Evolutionary conservation across 2,888 invertebrate genomes (phyloP).

Genomic region (Didymodactylos carnosus): DNA sequence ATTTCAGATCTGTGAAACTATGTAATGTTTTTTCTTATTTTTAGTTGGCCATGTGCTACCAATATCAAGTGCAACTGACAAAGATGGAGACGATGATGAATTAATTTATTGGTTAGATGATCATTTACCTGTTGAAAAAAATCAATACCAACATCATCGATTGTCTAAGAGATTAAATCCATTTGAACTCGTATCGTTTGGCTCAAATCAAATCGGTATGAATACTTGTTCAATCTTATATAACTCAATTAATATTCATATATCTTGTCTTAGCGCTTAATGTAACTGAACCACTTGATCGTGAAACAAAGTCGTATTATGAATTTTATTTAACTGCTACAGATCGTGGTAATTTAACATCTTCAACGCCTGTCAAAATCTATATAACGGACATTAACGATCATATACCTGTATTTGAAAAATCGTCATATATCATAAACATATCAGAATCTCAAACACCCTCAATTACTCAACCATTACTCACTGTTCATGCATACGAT

Average conservation of each 20-base stretch:
- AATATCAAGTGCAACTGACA: not conserved
- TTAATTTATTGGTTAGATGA: not conserved
- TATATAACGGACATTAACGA: slow-evolving; percentile 4
- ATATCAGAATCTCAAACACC: not conserved
- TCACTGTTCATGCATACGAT: not conserved
- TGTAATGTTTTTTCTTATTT: not conserved
- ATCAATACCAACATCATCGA: no score
- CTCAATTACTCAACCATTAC: not conserved
- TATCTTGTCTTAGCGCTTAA: not conserved
- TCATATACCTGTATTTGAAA: not conserved
- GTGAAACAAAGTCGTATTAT: slow-evolving; percentile 2
- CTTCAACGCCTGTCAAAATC: not conserved
- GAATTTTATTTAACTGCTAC: not conserved
- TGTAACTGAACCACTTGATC: not conserved
- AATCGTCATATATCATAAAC: not conserved
- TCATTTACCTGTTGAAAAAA: no score
- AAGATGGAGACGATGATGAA: not conserved
- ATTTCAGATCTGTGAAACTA: no score
- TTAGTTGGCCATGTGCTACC: not conserved
- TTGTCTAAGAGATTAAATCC: no score
- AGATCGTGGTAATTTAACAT: slow-evolving; percentile 2
- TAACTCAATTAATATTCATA: not conserved
- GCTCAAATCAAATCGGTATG: not conserved
- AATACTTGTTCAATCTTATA: not conserved
- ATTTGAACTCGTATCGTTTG: not conserved